These are phyloP conservation scores for Bungarus multicinctus DNA, from an alignment of 2,113 vertebrate species.

Conservation along the genomic window DNA sequence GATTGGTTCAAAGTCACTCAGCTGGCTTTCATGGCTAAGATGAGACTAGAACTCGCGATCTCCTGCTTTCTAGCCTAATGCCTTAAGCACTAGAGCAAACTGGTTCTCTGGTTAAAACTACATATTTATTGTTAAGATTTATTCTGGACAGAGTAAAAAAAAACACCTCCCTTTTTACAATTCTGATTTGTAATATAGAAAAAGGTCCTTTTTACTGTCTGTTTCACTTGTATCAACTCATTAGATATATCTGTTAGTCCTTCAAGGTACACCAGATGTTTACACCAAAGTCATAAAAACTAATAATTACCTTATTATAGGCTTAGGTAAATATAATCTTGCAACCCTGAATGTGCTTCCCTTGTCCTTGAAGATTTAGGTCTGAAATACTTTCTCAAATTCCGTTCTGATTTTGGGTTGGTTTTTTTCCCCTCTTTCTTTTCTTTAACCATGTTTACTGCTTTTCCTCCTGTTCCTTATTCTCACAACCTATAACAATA, in stretches of 20 bases:
- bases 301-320: not conserved
- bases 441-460: not conserved
- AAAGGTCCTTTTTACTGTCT: not conserved
- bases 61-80: not conserved
- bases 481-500: not conserved
- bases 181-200: not conserved
- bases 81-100: not conserved
- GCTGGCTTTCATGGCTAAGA: too few species aligned
- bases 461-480: not conserved
- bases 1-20: too few species aligned
- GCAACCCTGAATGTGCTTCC: not conserved
- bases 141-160: not conserved
- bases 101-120: not conserved
- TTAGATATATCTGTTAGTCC: not conserved
- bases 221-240: not conserved
- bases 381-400: not conserved
- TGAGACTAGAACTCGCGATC: too few species aligned
- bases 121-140: not conserved
- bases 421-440: not conserved
- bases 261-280: not conserved
- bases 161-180: not conserved
- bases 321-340: not conserved
- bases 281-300: not conserved
- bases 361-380: not conserved
- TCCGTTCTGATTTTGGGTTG: not conserved